Evolutionary conservation across 2,797 vertebrate genomes (phyloP).

Genomic region (Psittacula derbiana): DNA sequence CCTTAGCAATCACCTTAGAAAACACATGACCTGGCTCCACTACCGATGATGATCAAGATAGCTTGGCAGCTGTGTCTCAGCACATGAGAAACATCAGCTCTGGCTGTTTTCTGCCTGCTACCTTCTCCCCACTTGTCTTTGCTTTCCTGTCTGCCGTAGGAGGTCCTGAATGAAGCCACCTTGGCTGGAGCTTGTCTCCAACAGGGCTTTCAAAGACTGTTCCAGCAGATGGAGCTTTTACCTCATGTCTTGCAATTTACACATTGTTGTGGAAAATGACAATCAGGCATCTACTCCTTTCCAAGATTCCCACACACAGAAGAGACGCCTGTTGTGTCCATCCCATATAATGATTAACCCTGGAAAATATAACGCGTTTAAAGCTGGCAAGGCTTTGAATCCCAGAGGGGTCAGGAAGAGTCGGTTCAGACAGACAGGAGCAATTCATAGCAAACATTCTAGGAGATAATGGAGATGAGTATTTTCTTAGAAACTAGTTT

Average conservation of each 20-base stretch:
- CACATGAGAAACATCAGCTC: background rate
- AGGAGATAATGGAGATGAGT: background rate
- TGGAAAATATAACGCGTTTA: background rate
- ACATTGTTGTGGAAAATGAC: background rate
- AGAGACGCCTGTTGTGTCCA: background rate
- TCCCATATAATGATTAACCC: background rate
- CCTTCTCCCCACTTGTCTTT: background rate
- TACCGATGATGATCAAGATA: background rate
- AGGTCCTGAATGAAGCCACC: background rate
- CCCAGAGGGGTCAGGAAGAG: background rate
- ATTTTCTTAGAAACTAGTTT: background rate
- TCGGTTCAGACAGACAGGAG: background rate
- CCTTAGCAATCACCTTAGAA: background rate
- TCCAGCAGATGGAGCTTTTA: slow-evolving; percentile 68
- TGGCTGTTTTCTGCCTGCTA: background rate
- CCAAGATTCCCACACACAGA: background rate
- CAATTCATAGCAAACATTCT: background rate
- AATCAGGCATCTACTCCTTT: background rate
- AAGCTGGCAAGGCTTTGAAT: background rate
- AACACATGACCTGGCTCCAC: background rate
- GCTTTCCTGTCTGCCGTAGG: background rate
- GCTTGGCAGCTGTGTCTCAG: background rate
- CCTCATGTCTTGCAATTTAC: slow-evolving; percentile 15
- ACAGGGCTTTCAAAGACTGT: slow-evolving; percentile 10
- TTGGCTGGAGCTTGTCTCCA: slow-evolving; percentile 13